These are phyloP conservation scores for Mormyrus lacerda DNA, from an alignment of 2,113 vertebrate species.

Conservation along the genomic window DNA sequence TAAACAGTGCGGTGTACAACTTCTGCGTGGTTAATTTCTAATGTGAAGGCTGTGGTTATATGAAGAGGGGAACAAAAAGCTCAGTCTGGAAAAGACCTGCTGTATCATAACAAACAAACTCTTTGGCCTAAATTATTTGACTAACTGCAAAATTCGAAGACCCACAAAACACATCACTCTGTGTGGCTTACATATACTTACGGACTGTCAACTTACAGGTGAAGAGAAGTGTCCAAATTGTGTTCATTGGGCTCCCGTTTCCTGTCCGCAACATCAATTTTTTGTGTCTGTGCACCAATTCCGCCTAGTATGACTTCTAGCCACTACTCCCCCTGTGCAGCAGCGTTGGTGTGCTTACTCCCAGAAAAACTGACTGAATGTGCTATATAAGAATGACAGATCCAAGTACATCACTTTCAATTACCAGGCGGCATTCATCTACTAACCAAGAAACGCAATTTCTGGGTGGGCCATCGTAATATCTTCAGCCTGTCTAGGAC, in stretches of 20 bases:
- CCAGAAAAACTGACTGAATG: neutral
- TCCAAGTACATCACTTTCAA: conserved; percentile 26
- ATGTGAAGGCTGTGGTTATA: neutral
- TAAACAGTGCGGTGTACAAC: conserved; percentile 2
- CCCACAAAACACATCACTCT: neutral
- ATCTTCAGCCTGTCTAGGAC: conserved; percentile 30
- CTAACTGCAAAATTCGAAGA: neutral
- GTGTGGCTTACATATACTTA: too few relatives aligned
- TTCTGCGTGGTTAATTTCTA: neutral
- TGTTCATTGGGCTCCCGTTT: too few relatives aligned
- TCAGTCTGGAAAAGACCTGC: neutral
- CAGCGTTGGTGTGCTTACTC: too few relatives aligned
- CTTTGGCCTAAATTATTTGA: neutral
- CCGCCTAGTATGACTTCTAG: too few relatives aligned
- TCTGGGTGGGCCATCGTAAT: conserved; percentile 36
- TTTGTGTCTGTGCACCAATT: too few relatives aligned
- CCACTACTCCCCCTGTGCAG: too few relatives aligned
- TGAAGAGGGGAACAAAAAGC: neutral
- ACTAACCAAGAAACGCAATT: conserved; percentile 38
- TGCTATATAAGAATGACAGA: conserved; percentile 24
- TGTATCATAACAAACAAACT: neutral
- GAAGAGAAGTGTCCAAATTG: too few relatives aligned
- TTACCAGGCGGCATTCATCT: conserved; percentile 47
- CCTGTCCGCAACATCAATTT: too few relatives aligned
- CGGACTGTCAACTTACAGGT: too few relatives aligned